Percentiles rank a stretch among this genome's conserved stretches.
These are phyloP conservation scores for Anastatus disparis DNA, from an alignment of 1,140 invertebrate species.

Conservation along the genomic window DNA sequence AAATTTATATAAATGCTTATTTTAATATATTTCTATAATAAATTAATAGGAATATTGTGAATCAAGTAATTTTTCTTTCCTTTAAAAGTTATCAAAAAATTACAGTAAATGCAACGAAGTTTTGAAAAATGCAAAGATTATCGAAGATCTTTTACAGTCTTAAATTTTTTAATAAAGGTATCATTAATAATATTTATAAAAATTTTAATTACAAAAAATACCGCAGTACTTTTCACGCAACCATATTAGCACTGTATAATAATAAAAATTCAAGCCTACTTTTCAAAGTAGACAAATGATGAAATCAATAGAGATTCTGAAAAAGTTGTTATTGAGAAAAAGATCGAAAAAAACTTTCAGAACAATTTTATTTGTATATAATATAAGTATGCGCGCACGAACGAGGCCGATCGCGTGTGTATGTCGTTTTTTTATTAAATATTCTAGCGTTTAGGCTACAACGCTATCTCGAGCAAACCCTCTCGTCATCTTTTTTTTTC, in stretches of 20 bases:
- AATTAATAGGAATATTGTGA: not conserved
- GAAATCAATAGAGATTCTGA: not conserved
- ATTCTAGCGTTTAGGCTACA: not conserved
- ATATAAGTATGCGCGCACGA: not conserved
- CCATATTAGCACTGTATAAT: too few relatives aligned
- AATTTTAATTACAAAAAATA: too few relatives aligned
- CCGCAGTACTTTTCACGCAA: too few relatives aligned
- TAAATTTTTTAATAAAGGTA: not conserved
- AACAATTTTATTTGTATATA: not conserved
- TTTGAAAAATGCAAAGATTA: not conserved
- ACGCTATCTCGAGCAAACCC: not conserved
- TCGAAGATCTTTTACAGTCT: not conserved
- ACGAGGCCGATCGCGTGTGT: not conserved
- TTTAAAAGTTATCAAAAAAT: not conserved
- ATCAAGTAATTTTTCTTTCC: not conserved
- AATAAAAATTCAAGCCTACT: not conserved
- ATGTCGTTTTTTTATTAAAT: conserved; percentile 13
- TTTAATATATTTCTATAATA: not conserved
- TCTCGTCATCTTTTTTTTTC: conserved; percentile 12
- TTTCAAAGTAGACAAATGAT: not conserved
- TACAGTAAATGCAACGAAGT: not conserved
- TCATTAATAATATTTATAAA: not conserved
- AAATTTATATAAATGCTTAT: not conserved
- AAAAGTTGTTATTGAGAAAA: not conserved
- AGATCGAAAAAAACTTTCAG: too few relatives aligned